These are phyloP conservation scores for Cataglyphis hispanica DNA, from an alignment of 1,140 invertebrate genomes.

Conservation along the genomic window DNA sequence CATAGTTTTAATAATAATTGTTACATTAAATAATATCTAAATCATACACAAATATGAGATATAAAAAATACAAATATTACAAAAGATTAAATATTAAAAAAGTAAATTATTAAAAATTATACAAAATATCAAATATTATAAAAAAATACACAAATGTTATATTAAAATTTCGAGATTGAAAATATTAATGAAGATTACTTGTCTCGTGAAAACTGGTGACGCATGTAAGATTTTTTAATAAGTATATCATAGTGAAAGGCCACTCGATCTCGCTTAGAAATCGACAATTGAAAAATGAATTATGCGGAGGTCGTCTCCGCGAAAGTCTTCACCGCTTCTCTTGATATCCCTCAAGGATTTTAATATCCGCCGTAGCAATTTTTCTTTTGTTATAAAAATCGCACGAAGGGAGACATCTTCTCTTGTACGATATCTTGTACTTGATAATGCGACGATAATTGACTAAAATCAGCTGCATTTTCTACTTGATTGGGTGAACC, in stretches of 20 bases:
- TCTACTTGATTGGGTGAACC: constrained; percentile 10
- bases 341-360: constrained; percentile 10
- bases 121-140: too few species aligned
- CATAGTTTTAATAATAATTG: neutral
- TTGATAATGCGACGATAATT: neutral
- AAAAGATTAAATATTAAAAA: neutral
- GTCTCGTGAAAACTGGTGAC: neutral
- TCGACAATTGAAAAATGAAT: constrained; percentile 18
- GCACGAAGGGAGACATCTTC: neutral
- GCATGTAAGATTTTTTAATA: neutral
- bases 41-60: neutral
- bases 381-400: neutral
- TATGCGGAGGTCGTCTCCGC: neutral
- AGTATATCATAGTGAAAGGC: neutral
- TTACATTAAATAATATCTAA: neutral
- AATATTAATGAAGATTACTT: neutral
- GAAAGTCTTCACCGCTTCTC: neutral
- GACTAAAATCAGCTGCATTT: constrained; percentile 18
- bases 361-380: neutral
- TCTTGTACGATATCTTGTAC: neutral
- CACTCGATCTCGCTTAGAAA: neutral
- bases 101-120: neutral
- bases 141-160: too few species aligned
- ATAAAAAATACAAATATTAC: neutral
- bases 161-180: too few species aligned